A percentile compares a stretch with the other conserved stretches of the same genome.
Evolutionary conservation across 2,888 invertebrate genomes (phyloP).

Genomic region (Netelia melanura): DNA sequence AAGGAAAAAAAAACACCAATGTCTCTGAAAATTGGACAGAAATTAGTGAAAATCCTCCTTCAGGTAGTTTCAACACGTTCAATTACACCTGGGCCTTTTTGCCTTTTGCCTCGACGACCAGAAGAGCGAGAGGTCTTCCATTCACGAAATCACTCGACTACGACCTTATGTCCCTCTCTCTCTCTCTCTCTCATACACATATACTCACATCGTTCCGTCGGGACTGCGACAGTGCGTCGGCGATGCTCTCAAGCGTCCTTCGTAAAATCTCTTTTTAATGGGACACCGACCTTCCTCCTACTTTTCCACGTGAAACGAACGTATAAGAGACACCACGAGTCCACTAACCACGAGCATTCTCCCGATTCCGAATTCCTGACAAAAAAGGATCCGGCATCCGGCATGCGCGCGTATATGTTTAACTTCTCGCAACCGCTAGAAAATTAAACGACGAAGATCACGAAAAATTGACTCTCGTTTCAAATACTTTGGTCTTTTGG

Average conservation of each 20-base stretch:
- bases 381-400: conserved; percentile 64
- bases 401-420: conserved; percentile 13
- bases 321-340: background rate
- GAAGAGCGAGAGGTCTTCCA: conserved; percentile 42
- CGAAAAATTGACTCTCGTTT: conserved; percentile 31
- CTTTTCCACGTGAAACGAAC: conserved; percentile 47
- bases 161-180: conserved; percentile 6
- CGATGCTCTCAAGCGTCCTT: conserved; percentile 48
- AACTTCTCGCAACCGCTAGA: conserved; percentile 14
- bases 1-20: conserved; percentile 71
- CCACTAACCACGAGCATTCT: conserved; percentile 18
- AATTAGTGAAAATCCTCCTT: conserved; percentile 78
- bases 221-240: conserved; percentile 66
- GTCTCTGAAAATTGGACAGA: conserved; percentile 76
- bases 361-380: conserved; percentile 54
- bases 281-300: conserved; percentile 67
- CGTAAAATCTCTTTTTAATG: conserved; percentile 84
- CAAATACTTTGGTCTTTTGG: background rate
- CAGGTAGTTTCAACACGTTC: conserved; percentile 69
- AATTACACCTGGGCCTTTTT: conserved; percentile 75
- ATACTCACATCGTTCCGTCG: conserved; percentile 14
- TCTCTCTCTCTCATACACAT: conserved; percentile 1
- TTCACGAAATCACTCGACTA: conserved; percentile 54
- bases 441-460: conserved; percentile 59
- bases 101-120: conserved; percentile 69